Evolutionary conservation across 2,797 vertebrate species (phyloP).

Genomic region (Coendou prehensilis): DNA sequence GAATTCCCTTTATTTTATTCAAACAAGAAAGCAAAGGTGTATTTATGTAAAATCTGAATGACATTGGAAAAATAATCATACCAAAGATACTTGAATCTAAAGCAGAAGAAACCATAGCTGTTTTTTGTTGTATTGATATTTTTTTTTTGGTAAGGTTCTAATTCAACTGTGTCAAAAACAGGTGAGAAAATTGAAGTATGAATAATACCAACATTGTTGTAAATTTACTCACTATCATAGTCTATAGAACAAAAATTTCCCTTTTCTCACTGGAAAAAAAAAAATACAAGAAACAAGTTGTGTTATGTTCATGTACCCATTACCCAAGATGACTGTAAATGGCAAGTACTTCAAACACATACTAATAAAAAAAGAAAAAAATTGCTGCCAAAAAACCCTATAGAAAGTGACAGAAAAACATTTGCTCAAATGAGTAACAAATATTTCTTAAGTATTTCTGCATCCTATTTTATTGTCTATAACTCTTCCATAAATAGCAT

Average conservation of each 20-base stretch:
- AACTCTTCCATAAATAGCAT: conserved; percentile 21
- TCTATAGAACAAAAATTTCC: background rate
- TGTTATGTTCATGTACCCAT: background rate
- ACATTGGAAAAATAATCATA: background rate
- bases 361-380: background rate
- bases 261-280: background rate
- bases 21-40: background rate
- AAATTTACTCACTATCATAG: background rate
- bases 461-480: conserved; percentile 2
- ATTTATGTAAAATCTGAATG: conserved; percentile 31
- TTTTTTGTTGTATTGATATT: background rate
- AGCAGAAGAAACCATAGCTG: background rate
- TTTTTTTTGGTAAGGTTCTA: background rate
- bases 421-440: background rate
- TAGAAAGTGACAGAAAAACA: background rate
- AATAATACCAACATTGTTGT: background rate
- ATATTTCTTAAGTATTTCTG: background rate
- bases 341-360: background rate
- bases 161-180: background rate
- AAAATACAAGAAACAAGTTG: background rate
- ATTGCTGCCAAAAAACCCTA: background rate
- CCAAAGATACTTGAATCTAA: background rate
- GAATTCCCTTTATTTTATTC: background rate
- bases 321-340: background rate
- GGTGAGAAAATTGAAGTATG: background rate